A percentile compares a stretch with the other conserved stretches of the same genome.
Evolutionary conservation across 2,888 invertebrate genomes (phyloP).

Genomic region (Cantharis rufa): DNA sequence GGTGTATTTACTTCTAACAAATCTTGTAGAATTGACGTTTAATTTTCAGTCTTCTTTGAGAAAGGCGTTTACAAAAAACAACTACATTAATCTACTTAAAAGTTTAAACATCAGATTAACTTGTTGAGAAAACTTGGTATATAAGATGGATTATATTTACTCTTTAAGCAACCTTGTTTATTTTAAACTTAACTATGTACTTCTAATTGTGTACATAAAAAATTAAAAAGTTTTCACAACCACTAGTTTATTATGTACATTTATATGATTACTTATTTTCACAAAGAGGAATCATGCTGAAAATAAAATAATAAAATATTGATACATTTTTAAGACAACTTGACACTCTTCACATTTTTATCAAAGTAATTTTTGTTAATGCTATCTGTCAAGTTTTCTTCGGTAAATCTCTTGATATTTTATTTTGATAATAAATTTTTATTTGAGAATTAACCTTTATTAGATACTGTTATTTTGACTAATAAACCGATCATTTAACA

Average conservation of each 20-base stretch:
- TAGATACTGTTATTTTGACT: too few relatives aligned
- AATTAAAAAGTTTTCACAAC: neutral
- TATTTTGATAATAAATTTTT: neutral
- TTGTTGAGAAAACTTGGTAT: neutral
- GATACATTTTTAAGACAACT: neutral
- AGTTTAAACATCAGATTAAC: neutral
- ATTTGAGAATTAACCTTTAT: neutral
- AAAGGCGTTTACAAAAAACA: neutral
- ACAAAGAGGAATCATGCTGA: neutral
- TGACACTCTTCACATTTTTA: neutral
- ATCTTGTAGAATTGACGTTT: neutral
- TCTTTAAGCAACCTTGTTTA: neutral
- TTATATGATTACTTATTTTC: neutral
- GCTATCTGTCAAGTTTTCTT: neutral
- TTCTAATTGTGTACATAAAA: neutral
- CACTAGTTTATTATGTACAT: neutral
- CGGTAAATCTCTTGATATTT: neutral
- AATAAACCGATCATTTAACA: too few relatives aligned
- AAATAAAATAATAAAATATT: neutral
- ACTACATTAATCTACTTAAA: neutral
- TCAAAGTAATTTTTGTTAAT: neutral
- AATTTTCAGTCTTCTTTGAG: neutral
- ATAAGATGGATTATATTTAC: neutral
- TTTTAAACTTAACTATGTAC: neutral
- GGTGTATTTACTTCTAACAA: neutral